Percentiles rank a stretch among this genome's conserved stretches.
Evolutionary conservation across 1,140 invertebrate genomes (phyloP).

Genomic region (Drosophila leontia): DNA sequence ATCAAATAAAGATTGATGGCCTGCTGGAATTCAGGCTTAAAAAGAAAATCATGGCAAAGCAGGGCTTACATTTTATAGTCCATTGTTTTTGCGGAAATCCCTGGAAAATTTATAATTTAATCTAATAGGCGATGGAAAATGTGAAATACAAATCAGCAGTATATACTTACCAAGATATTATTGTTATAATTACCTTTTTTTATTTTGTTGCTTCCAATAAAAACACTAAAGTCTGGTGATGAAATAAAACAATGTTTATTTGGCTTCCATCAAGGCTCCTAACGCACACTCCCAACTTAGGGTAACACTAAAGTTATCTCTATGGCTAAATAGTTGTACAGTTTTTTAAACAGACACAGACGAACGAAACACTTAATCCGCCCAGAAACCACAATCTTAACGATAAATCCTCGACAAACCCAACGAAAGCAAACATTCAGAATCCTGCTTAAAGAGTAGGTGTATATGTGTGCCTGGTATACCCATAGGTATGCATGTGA

Average conservation of each 20-base stretch:
- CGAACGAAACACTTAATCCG: conserved; percentile 48
- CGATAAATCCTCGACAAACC: conserved; percentile 35
- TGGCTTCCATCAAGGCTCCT: conserved; percentile 52
- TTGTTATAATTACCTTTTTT: background rate
- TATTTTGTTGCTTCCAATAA: background rate
- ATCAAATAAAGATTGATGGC: conserved; percentile 11
- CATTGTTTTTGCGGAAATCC: background rate
- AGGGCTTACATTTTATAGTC: conserved; percentile 4
- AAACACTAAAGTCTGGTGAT: conserved; percentile 2
- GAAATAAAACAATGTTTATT: conserved; percentile 71
- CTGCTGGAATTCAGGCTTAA: conserved; percentile 1
- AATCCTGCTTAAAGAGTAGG: conserved; percentile 41
- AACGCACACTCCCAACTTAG: conserved; percentile 51
- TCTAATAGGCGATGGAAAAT: background rate
- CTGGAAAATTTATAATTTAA: background rate
- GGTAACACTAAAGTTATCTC: conserved; percentile 46
- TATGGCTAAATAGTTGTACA: conserved; percentile 66
- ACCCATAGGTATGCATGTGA: conserved; percentile 6
- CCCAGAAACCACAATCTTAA: conserved; percentile 66
- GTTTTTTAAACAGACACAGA: conserved; percentile 61
- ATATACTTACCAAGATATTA: background rate
- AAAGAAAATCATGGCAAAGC: background rate
- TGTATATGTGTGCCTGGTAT: conserved; percentile 35
- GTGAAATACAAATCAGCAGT: background rate
- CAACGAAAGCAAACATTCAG: conserved; percentile 40